Evolutionary conservation across 2,888 invertebrate species (phyloP).

Genomic region (Hecatera dysodea): DNA sequence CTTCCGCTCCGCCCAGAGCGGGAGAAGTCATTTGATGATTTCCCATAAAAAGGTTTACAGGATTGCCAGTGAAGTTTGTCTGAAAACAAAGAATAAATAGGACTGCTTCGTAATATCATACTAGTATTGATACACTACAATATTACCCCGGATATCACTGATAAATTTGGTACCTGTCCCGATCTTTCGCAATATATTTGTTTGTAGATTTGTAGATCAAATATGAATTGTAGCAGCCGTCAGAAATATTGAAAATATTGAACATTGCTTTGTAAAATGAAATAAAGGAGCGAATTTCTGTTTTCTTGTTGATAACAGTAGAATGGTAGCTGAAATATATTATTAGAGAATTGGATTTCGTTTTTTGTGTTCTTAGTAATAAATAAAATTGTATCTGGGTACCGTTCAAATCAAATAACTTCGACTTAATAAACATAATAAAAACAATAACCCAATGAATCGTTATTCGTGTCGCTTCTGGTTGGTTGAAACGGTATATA

Average conservation of each 20-base stretch:
- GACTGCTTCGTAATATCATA: background rate
- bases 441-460: no score
- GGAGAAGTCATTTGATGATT: no score
- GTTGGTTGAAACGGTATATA: no score
- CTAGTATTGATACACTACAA: background rate
- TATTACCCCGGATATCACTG: slow-evolving; percentile 21
- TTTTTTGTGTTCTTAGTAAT: background rate
- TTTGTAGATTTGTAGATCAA: slow-evolving; percentile 39
- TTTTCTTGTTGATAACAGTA: slow-evolving; percentile 12
- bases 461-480: no score
- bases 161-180: slow-evolving; percentile 40
- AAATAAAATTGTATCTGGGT: background rate
- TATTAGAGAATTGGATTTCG: background rate
- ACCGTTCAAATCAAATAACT: background rate
- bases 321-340: background rate
- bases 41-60: no score
- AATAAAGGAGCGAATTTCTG: slow-evolving; percentile 19
- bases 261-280: slow-evolving; percentile 29
- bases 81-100: background rate
- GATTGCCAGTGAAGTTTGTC: background rate
- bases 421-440: no score
- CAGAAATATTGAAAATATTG: slow-evolving; percentile 22
- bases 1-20: no score
- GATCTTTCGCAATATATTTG: slow-evolving; percentile 41
- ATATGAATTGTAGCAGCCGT: slow-evolving; percentile 30